Conservation (phyloP, 2,797 vertebrate species). For the Platyrinchus mystaceus region DNA sequence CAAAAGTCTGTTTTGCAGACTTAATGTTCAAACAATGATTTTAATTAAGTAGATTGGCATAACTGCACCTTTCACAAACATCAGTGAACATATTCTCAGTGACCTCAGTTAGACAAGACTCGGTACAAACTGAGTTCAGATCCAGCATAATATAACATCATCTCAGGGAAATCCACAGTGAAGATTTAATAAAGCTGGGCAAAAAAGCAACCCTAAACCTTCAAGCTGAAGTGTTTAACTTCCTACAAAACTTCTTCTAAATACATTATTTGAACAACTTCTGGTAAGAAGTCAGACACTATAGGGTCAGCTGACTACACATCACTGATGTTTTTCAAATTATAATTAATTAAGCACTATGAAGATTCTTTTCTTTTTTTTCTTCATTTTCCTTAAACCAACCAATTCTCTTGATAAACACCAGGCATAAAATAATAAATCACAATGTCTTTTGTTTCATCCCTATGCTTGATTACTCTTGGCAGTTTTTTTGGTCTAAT, state of each 20-base stretch:
- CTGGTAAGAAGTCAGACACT: not conserved
- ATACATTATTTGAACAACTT: not conserved
- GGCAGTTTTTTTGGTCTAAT: conserved; percentile 60
- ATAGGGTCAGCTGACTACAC: not conserved
- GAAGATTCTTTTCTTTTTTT: not conserved
- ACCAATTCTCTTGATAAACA: conserved; percentile 26
- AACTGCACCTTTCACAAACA: not conserved
- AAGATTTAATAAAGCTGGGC: not conserved
- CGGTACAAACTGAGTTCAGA: not conserved
- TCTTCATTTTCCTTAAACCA: not conserved
- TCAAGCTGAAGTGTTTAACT: not conserved
- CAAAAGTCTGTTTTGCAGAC: not conserved
- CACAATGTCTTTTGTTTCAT: conserved; percentile 48
- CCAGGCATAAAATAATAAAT: not conserved
- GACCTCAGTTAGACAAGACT: not conserved
- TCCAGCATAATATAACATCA: not conserved
- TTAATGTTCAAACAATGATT: not conserved
- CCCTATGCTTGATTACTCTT: conserved; percentile 41
- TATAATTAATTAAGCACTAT: not conserved
- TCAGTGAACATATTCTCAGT: not conserved
- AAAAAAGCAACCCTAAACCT: not conserved
- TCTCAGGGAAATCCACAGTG: not conserved
- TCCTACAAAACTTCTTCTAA: not conserved
- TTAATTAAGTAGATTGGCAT: not conserved
- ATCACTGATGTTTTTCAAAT: not conserved